Evolutionary conservation across 2,113 vertebrate species (phyloP), one percentile per base, ranked within the genome.

Genomic region (Podilymbus podiceps): DNA sequence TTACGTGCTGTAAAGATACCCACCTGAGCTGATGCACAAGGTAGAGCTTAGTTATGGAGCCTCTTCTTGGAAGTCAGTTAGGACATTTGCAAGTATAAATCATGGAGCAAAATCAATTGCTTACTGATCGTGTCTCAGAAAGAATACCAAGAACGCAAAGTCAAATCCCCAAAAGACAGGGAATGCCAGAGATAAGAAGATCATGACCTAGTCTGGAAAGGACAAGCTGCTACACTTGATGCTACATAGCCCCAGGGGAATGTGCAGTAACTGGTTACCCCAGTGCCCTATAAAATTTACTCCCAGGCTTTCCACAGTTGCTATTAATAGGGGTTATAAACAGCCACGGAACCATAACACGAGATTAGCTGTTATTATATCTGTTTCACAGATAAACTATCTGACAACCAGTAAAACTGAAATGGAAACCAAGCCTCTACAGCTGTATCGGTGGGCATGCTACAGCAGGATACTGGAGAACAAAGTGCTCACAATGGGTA

Each of bases 301-400:
- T 95, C 90, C 67, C 64, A 74, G 92, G 82, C 76, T 88, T 93
- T 94, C 68, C 64, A 90, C 16, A 2, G 56, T 20, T 92, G 69
- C 92, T 96, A 92, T 97, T 92, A 96, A 97, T 86, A 95, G 94
- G 85, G 56, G 78, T 83, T 83, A 74, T 47, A 96, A 97, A 93
- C 74, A 96, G 88, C 44, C 88, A 72, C 0, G 0, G 85, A 93
- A 94, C 76, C 76, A 87, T 95, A 92, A 93, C 76, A 89, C 0
- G 1, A 97, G 93, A 94, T 93, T 95, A 96, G 79, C 83, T 96
- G 92, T 78, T 84, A 92, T 94, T 94, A 9, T 90, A 92, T 93
- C 79, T 90, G 52, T 86, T 96, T 90, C 92, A 77, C 79, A 94
- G 96, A 93, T 92, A 96, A 96, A 96, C 82, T 90, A 74, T 85